These are phyloP conservation scores for Myotis findleyi DNA, from an alignment of 2,797 vertebrate genomes.

Conservation along the genomic window DNA sequence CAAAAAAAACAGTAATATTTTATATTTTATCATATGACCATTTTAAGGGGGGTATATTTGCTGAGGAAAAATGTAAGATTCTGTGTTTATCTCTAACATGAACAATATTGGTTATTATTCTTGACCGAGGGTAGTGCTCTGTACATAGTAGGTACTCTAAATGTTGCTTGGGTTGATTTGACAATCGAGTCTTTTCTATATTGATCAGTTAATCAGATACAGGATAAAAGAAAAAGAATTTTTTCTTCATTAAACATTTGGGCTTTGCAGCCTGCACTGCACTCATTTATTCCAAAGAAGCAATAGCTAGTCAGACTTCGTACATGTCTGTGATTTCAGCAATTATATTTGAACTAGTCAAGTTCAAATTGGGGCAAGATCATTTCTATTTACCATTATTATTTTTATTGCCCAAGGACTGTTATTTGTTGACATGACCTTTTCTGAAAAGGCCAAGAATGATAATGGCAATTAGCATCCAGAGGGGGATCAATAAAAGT, in stretches of 20 bases:
- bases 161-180: not conserved
- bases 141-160: not conserved
- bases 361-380: not conserved
- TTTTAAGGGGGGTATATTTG: not conserved
- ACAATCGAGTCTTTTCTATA: not conserved
- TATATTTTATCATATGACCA: not conserved
- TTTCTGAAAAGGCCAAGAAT: not conserved
- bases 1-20: not conserved
- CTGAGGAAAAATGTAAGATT: not conserved
- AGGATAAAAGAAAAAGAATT: not conserved
- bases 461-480: not conserved
- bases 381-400: not conserved
- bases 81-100: not conserved
- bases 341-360: conserved; percentile 4
- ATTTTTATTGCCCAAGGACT: not conserved
- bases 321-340: not conserved
- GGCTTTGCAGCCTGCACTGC: not conserved
- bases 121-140: not conserved
- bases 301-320: not conserved
- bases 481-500: not conserved
- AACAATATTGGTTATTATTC: not conserved
- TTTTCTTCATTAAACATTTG: not conserved
- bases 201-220: conserved; percentile 18
- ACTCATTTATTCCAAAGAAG: not conserved
- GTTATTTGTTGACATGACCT: not conserved